Percentiles rank a stretch among this genome's conserved stretches.
Evolutionary conservation across 1,140 invertebrate genomes (phyloP).

Genomic region (Diorhabda elongata): DNA sequence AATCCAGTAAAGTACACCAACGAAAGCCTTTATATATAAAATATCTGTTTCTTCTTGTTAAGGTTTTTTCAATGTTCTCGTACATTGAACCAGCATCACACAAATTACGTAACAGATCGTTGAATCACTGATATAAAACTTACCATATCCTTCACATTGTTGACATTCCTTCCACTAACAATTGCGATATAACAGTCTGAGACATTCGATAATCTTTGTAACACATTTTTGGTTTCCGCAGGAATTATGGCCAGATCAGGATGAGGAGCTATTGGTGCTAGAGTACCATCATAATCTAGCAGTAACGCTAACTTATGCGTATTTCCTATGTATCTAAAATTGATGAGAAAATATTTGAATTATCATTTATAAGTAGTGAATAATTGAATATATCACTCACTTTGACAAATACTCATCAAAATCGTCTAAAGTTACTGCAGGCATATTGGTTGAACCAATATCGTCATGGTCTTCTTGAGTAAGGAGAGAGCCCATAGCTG

Average conservation of each 20-base stretch:
- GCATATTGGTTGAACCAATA: slow-evolving; percentile 75
- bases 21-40: too few relatives aligned
- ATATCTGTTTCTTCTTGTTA: too few relatives aligned
- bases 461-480: slow-evolving; percentile 70
- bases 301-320: slow-evolving; percentile 79
- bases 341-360: not conserved
- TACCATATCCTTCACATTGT: slow-evolving; percentile 84
- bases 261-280: slow-evolving; percentile 83
- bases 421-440: slow-evolving; percentile 79
- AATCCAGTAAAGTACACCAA: too few relatives aligned
- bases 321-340: slow-evolving; percentile 75
- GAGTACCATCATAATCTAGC: slow-evolving; percentile 85
- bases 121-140: slow-evolving; percentile 27
- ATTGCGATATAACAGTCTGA: slow-evolving; percentile 85
- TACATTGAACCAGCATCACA: too few relatives aligned
- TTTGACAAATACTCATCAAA: slow-evolving; percentile 82
- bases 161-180: slow-evolving; percentile 79
- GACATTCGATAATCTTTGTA: slow-evolving; percentile 79
- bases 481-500: slow-evolving; percentile 73
- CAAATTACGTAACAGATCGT: not conserved
- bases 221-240: slow-evolving; percentile 76
- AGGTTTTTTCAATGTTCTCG: too few relatives aligned
- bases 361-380: not conserved
- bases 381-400: slow-evolving; percentile 50
- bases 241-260: slow-evolving; percentile 83